These are phyloP conservation scores for Notospermus geniculatus DNA, from an alignment of 1,140 invertebrate species.

Conservation along the genomic window DNA sequence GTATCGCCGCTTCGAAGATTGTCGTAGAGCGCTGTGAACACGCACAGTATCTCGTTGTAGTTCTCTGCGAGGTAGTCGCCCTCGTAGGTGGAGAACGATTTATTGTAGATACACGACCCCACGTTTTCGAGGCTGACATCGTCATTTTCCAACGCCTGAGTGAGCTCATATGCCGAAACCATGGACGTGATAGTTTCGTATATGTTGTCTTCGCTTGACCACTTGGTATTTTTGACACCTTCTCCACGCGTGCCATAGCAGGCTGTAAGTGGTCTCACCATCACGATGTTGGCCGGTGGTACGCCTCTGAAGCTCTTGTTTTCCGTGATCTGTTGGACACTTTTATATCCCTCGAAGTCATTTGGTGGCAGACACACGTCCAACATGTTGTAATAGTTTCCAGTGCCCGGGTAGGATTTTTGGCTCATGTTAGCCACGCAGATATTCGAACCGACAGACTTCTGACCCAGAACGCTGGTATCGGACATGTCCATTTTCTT, in stretches of 20 bases:
- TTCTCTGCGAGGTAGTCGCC: not conserved
- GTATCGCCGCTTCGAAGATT: constrained; percentile 6
- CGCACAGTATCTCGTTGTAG: constrained; percentile 9
- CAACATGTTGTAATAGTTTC: constrained; percentile 8
- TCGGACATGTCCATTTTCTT: constrained; percentile 9
- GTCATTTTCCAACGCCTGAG: not conserved
- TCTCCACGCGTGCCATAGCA: constrained; percentile 1
- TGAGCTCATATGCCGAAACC: constrained; percentile 6
- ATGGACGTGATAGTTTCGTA: constrained; percentile 4
- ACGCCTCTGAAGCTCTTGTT: not conserved
- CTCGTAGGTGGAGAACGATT: constrained; percentile 8
- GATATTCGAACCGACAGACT: constrained; percentile 6
- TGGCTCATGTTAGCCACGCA: constrained; percentile 3
- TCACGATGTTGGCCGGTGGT: constrained; percentile 4
- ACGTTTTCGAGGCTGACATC: not conserved
- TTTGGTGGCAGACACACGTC: constrained; percentile 7
- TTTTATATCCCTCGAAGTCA: constrained; percentile 7
- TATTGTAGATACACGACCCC: not conserved
- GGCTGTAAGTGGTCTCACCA: constrained; percentile 5
- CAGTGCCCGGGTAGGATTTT: constrained; percentile 6
- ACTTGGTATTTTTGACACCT: constrained; percentile 10
- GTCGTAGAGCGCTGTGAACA: not conserved
- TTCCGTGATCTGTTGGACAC: constrained; percentile 5
- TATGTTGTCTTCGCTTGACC: constrained; percentile 6
- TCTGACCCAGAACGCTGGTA: constrained; percentile 6